Evolutionary conservation across 2,113 vertebrate genomes (phyloP).

Genomic region (Podarcis raffonei): DNA sequence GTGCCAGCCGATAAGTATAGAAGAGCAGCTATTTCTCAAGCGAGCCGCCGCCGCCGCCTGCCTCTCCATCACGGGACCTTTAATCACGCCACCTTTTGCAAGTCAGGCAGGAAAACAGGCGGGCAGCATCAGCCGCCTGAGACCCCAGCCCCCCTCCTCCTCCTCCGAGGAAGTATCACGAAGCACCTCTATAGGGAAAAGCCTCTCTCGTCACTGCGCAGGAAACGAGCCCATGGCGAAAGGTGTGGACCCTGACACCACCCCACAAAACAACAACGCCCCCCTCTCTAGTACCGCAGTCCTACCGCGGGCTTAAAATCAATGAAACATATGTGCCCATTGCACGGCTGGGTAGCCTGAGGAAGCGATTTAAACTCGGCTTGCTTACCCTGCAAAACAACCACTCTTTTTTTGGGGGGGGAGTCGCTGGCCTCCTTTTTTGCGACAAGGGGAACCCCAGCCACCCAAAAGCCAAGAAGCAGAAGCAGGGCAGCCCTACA

Average conservation of each 20-base stretch:
- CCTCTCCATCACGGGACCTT: slow-evolving; percentile 65
- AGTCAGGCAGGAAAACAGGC: slow-evolving; percentile 16
- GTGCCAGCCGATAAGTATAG: slow-evolving; percentile 28
- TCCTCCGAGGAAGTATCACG: too few relatives aligned
- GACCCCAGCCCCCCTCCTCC: neutral
- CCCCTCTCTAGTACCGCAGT: neutral
- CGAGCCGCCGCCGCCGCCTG: slow-evolving; percentile 32
- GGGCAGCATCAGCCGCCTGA: neutral
- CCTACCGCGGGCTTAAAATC: neutral
- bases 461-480: neutral
- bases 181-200: neutral
- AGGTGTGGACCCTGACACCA: neutral
- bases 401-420: too few relatives aligned
- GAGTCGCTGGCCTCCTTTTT: too few relatives aligned
- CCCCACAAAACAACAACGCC: neutral
- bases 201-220: neutral
- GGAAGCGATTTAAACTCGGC: too few relatives aligned
- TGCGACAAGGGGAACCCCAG: too few relatives aligned
- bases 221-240: neutral
- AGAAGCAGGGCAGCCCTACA: too few relatives aligned
- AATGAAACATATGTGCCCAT: neutral
- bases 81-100: slow-evolving; percentile 40
- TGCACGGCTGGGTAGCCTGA: neutral
- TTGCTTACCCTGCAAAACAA: neutral
- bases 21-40: slow-evolving; percentile 50